Base-by-base conservation (phyloP, 2,113 vertebrate species). In the Barbus barbus region DNA sequence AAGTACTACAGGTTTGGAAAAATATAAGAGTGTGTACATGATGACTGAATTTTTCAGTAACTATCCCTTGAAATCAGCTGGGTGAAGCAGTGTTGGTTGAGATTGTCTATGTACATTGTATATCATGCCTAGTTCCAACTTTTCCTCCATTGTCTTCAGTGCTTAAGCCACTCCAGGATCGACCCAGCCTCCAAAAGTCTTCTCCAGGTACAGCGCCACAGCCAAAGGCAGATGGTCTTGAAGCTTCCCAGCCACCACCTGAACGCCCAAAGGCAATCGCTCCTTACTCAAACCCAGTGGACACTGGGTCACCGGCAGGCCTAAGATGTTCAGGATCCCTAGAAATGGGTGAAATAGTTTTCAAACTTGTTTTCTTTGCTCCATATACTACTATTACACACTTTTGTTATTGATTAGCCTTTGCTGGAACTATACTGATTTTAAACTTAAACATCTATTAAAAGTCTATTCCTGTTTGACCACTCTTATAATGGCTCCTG, bases 271-370 rank as follows among this genome's bases (percentile, higher is more conserved):
- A 0, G 97, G 97, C 18, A 98, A 91, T 9, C 95, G 96, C 44
- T 96, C 94, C 7, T 90, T 77, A 77, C 92, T 92, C 90, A 98
- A 89, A 14, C 97, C 97, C 89, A 98, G 90, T 0, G 97, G 97
- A 76, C 96, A 97, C 92, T 98, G 97, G 0, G 97, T 98, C 85
- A 95, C 95, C 0, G 97, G 97, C 86, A 98, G 89, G 26, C 96
- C 95, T 65, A 98, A 89, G 22, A 93, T 93, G 14, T 96, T 98
- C 89, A 97, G 91, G 60, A 98, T 92, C 5, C 92, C 97, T 98
- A 82, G 11, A 89, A 38, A 82, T 3, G 9, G 79, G 41, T 0
- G 20, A 48, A 83, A 31, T 5, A 31, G 22, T 71, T n/a, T n/a
- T n/a, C n/a, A n/a, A n/a, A n/a, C n/a, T n/a, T 36, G 0, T 36